These are phyloP conservation scores for Osmoderma eremita DNA, from an alignment of 2,888 invertebrate species.

Conservation along the genomic window DNA sequence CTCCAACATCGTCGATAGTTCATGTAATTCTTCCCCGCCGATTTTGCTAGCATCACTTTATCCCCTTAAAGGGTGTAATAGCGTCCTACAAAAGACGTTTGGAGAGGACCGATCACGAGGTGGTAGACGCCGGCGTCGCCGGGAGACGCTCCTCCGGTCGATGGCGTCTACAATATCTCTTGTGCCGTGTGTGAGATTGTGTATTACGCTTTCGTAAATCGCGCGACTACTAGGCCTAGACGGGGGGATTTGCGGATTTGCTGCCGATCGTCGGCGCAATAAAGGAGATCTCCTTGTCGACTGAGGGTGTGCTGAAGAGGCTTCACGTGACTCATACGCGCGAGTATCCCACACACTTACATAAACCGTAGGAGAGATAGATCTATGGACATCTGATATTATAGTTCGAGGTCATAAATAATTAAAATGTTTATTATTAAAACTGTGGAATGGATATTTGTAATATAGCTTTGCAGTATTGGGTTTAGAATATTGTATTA, in stretches of 20 bases:
- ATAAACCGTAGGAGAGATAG: no score
- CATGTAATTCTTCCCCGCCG: not conserved
- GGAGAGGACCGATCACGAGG: constrained; percentile 17
- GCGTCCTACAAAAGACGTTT: constrained; percentile 27
- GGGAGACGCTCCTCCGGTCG: no score
- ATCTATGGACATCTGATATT: no score
- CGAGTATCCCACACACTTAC: no score
- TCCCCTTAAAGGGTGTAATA: constrained; percentile 37
- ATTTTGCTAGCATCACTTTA: constrained; percentile 4
- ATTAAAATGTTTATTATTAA: no score
- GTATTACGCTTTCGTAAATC: constrained; percentile 24
- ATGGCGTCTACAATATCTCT: no score
- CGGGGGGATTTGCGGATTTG: constrained; percentile 51
- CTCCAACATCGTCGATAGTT: not conserved
- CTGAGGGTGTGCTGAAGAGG: constrained; percentile 57
- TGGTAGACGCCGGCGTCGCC: constrained; percentile 12
- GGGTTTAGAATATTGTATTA: no score
- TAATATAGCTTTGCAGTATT: no score
- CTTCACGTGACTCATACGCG: constrained; percentile 60
- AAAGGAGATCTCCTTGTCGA: constrained; percentile 66
- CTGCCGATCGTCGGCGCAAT: constrained; percentile 56
- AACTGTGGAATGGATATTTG: no score
- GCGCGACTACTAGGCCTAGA: constrained; percentile 31
- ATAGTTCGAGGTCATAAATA: no score
- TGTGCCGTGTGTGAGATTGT: constrained; percentile 1